phyloP scores from a whole-genome alignment of 2,888 invertebrate genomes.

The Trachelus iudaicus region DNA sequence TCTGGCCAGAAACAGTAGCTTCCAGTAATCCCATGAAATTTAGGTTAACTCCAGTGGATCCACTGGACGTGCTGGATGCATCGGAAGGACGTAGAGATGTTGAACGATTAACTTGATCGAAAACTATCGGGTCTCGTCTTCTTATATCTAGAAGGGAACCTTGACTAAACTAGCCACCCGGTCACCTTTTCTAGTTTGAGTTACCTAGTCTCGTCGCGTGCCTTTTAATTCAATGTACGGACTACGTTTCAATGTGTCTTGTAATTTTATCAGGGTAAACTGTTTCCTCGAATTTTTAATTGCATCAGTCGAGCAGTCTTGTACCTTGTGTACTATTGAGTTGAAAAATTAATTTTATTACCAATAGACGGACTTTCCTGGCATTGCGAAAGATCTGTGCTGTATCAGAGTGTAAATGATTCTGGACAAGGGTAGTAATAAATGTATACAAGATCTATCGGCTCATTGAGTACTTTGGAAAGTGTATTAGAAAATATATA shows the following conservation, averaged over 20 bases:
- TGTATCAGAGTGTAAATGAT: not conserved
- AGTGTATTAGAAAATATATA: not conserved
- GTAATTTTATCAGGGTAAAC: conserved; percentile 40
- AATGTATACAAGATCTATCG: not conserved
- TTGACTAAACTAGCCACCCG: not conserved
- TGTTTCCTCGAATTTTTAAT: not conserved
- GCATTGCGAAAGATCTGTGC: not conserved
- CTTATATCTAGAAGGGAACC: not conserved
- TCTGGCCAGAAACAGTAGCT: not conserved
- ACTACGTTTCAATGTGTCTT: conserved; percentile 7
- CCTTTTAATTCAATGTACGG: conserved; percentile 33
- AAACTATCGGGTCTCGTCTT: not conserved
- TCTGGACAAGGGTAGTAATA: not conserved
- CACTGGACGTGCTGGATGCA: not conserved
- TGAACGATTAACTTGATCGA: not conserved
- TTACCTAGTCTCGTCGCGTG: conserved; percentile 31
- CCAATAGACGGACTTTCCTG: not conserved
- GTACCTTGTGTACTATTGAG: not conserved
- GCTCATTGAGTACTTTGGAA: not conserved
- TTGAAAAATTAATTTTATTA: not conserved
- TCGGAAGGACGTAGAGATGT: not conserved
- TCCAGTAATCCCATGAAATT: not conserved
- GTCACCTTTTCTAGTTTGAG: not conserved
- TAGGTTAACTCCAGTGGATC: not conserved
- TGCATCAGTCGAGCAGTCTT: not conserved